Percentiles rank a stretch among this genome's conserved stretches.
phyloP scores from a whole-genome alignment of 1,140 invertebrate species.

The Caerostris extrusa region DNA sequence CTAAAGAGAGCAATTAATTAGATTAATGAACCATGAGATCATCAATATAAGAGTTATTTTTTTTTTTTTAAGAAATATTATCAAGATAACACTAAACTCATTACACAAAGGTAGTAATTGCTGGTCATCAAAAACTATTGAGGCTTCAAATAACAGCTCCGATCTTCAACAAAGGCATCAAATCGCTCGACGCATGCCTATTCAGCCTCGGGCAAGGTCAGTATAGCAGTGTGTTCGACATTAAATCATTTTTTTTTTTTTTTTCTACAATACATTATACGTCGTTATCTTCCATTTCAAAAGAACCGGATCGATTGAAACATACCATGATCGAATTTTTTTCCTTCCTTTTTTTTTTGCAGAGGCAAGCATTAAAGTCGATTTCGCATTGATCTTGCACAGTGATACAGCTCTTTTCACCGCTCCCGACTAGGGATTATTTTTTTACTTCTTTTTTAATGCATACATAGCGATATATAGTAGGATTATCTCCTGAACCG shows the following conservation, averaged over 20 bases:
- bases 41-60: too few relatives aligned
- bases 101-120: neutral
- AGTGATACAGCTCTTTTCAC: slow-evolving; percentile 9
- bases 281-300: slow-evolving; percentile 36
- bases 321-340: neutral
- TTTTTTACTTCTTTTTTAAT: neutral
- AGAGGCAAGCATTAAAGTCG: slow-evolving; percentile 33
- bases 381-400: slow-evolving; percentile 32
- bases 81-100: neutral
- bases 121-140: neutral
- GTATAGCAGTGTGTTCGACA: slow-evolving; percentile 17
- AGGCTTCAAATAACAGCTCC: neutral
- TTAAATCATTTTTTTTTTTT: neutral
- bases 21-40: too few relatives aligned
- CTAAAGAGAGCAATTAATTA: too few relatives aligned
- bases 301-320: slow-evolving; percentile 42
- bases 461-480: neutral
- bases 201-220: slow-evolving; percentile 23
- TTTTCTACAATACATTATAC: slow-evolving; percentile 34
- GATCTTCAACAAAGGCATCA: neutral
- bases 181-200: neutral
- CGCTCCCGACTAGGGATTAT: neutral
- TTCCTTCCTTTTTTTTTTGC: neutral
- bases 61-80: too few relatives aligned
- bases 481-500: neutral